phyloP scores from a whole-genome alignment of 2,113 vertebrate species.

The Genyomyrus donnyi region DNA sequence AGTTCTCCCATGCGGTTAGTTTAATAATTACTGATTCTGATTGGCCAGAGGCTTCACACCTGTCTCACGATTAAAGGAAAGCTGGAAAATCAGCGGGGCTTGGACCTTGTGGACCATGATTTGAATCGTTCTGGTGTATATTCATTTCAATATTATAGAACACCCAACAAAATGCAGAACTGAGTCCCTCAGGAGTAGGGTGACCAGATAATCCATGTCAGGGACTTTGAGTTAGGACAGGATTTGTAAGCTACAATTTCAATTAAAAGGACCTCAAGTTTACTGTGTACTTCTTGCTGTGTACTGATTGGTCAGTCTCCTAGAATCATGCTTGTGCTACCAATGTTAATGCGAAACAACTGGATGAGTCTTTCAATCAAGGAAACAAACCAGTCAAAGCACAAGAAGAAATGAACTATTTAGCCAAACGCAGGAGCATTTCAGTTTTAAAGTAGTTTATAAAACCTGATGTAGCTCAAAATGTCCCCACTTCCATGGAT shows the following conservation, averaged over 20 bases:
- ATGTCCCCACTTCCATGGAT: not conserved
- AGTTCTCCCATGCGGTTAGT: not conserved
- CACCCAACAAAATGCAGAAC: not conserved
- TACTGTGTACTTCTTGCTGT: not conserved
- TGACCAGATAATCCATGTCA: not conserved
- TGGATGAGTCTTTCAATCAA: not conserved
- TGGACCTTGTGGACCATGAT: not conserved
- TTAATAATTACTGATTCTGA: not conserved
- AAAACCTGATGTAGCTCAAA: not conserved
- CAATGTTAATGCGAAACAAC: not conserved
- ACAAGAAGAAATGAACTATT: not conserved
- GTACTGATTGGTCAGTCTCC: not conserved
- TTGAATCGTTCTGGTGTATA: not conserved
- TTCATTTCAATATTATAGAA: not conserved
- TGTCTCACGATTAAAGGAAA: too few relatives aligned
- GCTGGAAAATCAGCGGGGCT: not conserved
- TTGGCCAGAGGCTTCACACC: too few relatives aligned
- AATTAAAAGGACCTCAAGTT: not conserved
- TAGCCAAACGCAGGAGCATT: not conserved
- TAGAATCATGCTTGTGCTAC: not conserved
- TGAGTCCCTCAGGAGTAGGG: not conserved
- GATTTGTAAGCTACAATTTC: not conserved
- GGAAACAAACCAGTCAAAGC: not conserved
- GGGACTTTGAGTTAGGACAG: not conserved
- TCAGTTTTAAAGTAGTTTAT: not conserved